Base-by-base conservation (phyloP, 2,113 vertebrate genomes). In the Pluvianellus socialis region DNA sequence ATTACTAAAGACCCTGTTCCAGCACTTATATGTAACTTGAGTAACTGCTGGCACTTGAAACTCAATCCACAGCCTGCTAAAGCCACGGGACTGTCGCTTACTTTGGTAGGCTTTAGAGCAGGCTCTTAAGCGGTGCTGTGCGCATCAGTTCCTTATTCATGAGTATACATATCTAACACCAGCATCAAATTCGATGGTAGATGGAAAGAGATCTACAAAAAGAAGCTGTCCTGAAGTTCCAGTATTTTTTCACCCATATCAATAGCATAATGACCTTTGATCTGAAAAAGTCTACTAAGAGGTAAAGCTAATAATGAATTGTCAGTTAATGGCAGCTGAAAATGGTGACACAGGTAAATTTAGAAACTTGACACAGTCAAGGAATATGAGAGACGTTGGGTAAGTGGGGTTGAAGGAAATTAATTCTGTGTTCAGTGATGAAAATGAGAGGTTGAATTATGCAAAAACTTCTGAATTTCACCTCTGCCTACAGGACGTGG, bases 1-100 rank as follows among this genome's bases (percentile, higher is more conserved):
- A 56, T 71, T 72, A 19, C 47, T 79, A 47, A 96, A 84, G 42
- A 86, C 68, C 33, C 32, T 67, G 33, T 61, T 88, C 55, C 44
- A 55, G 50, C 68, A 81, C 35, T 93, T 79, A 67, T 3, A 42
- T 74, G 67, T 92, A 94, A 96, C 45, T 47, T 88, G 86, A 95
- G 94, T 63, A 92, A 67, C 86, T 93, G 75, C 76, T 92, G 72
- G 88, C 50, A 47, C 32, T 90, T 92, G 90, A 92, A 95, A 95
- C 55, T 73, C 47, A 83, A 86, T 63, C 85, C 59, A 67, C n/a
- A 82, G 55, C 63, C 55, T 52, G 44, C 81, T 70, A 49, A 94
- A 90, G 58, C 62, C 40, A 33, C 79, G 50, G 28, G 9, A 62
- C 28, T 52, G 49, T 35, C 86, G 49, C 50, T 72, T 47, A 63